Evolutionary conservation across 2,113 vertebrate genomes (phyloP), one percentile per base, ranked within the genome.

Genomic region (Archilochus colubris): DNA sequence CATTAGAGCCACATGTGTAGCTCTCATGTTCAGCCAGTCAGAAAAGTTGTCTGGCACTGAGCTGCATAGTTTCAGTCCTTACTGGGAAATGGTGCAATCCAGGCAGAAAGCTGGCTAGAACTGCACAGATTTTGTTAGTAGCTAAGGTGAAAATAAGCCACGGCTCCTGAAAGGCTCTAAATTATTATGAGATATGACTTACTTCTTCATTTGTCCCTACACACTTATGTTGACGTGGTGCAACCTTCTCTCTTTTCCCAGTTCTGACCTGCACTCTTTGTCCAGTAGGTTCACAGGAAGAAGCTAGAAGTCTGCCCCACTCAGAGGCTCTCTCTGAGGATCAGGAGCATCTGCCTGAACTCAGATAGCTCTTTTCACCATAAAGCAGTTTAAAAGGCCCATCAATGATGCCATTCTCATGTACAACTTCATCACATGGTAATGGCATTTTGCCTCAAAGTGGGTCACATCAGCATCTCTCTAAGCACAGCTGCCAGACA

Each of bases 211-310:
- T 69, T 57, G 22, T 3, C 4, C 28, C 38, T 0, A 7, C 12
- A 2, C 17, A 3, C 5, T 4, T 3, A 10, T 9, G 30, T 43
- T 43, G 27, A 9, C 9, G 22, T 0, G 1, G 36, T 57, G 20
- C 27, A 51, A 19, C 10, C 24, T 40, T 44, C 13, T 33, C 30
- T 54, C 48, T 72, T 59, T 18, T 62, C 69, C 30, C 53, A 23
- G 4, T 55, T 72, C 44, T 55, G 17, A 9, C 25, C 19, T 43
- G 27, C 2, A 1, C 13, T 30, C 53, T 40, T 51, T 50, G 53
- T 46, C 23, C 67, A 1, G 1, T 6, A 19, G 44, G 17, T 44
- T 72, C 81, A 9, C 9, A 10, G 78, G 48, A 64, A 19, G 74
- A 83, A 27, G 8, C 10, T 27, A 70, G 54, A 33, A 53, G 9